Evolutionary conservation across 2,113 vertebrate species (phyloP).

Genomic region (Heterocephalus glaber): DNA sequence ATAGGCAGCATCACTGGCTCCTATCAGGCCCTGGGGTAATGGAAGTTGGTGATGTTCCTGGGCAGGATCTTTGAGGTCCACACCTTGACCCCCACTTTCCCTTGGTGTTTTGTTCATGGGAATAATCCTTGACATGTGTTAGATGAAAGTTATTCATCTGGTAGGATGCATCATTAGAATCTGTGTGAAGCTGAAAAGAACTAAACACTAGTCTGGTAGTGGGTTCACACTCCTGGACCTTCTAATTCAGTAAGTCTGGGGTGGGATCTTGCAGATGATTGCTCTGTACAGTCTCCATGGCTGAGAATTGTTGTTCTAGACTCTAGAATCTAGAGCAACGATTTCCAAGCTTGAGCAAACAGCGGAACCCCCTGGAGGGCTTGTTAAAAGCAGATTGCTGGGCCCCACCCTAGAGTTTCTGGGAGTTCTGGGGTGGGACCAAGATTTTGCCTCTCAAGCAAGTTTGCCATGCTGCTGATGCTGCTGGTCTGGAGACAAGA

Average conservation of each 20-base stretch:
- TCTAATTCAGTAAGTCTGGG: not conserved
- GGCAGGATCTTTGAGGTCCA: not conserved
- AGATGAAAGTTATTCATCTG: not conserved
- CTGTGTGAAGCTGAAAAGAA: not conserved
- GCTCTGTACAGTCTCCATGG: not conserved
- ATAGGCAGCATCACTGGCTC: not conserved
- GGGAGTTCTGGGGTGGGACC: conserved; percentile 51
- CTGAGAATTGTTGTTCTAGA: conserved; percentile 51
- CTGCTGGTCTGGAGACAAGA: not conserved
- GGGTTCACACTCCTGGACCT: not conserved
- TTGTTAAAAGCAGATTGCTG: conserved; percentile 61
- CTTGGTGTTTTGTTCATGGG: not conserved
- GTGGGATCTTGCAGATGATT: not conserved
- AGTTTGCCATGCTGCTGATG: conserved; percentile 17
- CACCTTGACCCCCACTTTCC: not conserved
- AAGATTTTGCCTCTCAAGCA: conserved; percentile 45
- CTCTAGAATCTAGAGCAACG: not conserved
- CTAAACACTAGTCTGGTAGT: not conserved
- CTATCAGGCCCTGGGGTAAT: fast-evolving
- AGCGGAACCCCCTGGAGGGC: conserved; percentile 42
- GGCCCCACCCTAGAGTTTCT: conserved; percentile 65
- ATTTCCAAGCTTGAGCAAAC: conserved; percentile 24
- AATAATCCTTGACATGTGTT: too few species aligned
- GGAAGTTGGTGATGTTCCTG: fast-evolving
- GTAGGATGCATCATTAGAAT: not conserved